Evolutionary conservation across 2,888 invertebrate genomes (phyloP), one percentile per base, ranked within the genome.

Genomic region (Diarsia brunnea): DNA sequence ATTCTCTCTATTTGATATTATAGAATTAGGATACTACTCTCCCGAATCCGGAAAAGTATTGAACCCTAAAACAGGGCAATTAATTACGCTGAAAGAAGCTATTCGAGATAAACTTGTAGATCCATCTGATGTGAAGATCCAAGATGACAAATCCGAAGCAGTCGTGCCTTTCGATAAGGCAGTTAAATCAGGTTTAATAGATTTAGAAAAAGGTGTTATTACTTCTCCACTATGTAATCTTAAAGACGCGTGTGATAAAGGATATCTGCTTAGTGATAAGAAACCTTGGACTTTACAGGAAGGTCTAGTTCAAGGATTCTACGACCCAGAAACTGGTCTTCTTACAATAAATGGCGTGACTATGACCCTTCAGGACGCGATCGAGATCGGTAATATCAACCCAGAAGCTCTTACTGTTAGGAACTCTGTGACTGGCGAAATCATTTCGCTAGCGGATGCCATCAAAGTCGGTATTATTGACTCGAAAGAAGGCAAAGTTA

Each of bases 271-370:
- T 49, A 98, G 98, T 89, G 98, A 98, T 49, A 97, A 97, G 73
- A 98, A 98, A 89, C 98, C 98, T 0, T 97, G 98, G 97, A 98
- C 98, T 0, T 94, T 99, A 78, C 98, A 98, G 92, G 98, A 98
- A 95, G 98, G 98, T 21, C 94, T 99, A 73, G 98, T 98, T 45
- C 98, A 98, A 93, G 98, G 98, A 80, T 97, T 98, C 60, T 99
- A 98, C 91, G 97, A 98, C 90, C 97, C 98, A 7, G 97, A 97
- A 83, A 97, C 98, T 5, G 98, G 98, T 0, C 97, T 97, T 70
- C 97, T 98, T 79, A 97, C 97, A 8, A 97, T 98, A 75, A 98
- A 98, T 82, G 97, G 97, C 43, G 97, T 97, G 69, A 97, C 97
- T 70, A 97, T 98, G 88, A 98, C 98, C 21, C 93, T 98, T 21